Percentiles rank a stretch among this genome's conserved stretches.
These are phyloP conservation scores for Rhabdomys dilectus DNA, from an alignment of 2,113 vertebrate species.

Conservation along the genomic window DNA sequence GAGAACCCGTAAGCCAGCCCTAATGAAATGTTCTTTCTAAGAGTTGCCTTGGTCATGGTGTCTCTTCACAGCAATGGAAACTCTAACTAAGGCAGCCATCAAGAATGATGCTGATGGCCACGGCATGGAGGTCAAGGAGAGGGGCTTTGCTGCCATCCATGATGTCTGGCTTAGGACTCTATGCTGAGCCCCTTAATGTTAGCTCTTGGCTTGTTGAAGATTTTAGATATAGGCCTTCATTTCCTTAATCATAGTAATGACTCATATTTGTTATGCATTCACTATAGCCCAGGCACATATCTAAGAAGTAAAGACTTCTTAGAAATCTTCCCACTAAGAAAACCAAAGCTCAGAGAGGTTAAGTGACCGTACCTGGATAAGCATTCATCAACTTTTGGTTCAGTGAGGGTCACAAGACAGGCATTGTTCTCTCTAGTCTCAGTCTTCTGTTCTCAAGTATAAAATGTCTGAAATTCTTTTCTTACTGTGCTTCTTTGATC, in stretches of 20 bases:
- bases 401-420: fast-evolving
- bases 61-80: too few species aligned
- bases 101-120: fast-evolving
- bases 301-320: not conserved
- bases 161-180: not conserved
- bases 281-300: not conserved
- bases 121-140: not conserved
- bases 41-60: too few species aligned
- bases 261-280: not conserved
- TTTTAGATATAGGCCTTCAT: not conserved
- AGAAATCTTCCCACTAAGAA: not conserved
- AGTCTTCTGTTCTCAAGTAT: not conserved
- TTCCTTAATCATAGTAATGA: not conserved
- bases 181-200: not conserved
- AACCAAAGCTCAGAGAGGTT: not conserved
- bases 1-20: too few species aligned
- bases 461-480: not conserved
- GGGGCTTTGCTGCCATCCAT: fast-evolving
- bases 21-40: too few species aligned
- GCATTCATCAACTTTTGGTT: not conserved
- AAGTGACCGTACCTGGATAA: not conserved
- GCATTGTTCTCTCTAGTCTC: too few species aligned
- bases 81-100: not conserved
- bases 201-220: not conserved
- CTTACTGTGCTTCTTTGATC: not conserved